These are phyloP conservation scores for Prunella strophiata DNA, from an alignment of 2,797 vertebrate species.

Conservation along the genomic window DNA sequence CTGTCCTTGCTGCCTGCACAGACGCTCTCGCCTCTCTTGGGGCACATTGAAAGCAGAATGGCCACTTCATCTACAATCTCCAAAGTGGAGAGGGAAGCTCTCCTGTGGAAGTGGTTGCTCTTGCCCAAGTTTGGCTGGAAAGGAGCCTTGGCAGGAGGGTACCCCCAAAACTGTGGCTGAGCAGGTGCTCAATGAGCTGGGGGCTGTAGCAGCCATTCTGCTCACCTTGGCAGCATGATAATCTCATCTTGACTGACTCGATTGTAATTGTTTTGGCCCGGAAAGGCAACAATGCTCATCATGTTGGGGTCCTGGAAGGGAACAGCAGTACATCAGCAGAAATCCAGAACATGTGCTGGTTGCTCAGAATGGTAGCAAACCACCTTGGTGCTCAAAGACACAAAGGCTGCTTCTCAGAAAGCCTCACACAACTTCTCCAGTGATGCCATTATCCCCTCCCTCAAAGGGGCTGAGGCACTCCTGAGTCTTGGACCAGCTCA, in stretches of 20 bases:
- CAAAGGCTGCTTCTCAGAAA: neutral
- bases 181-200: accelerated
- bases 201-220: neutral
- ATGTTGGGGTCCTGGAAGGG: neutral
- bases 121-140: neutral
- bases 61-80: neutral
- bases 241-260: neutral
- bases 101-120: neutral
- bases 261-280: neutral
- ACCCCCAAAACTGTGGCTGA: neutral
- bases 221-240: neutral
- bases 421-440: neutral
- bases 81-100: neutral
- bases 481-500: neutral
- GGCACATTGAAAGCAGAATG: neutral
- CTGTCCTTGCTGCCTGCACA: neutral
- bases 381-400: neutral
- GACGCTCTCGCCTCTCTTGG: neutral
- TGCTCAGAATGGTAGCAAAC: neutral
- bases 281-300: neutral
- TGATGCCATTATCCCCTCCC: neutral
- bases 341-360: neutral
- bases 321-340: neutral
- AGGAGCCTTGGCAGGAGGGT: accelerated
- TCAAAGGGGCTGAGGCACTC: neutral